These are phyloP conservation scores for Tragelaphus buxtoni DNA, from an alignment of 2,113 vertebrate genomes.

Conservation along the genomic window DNA sequence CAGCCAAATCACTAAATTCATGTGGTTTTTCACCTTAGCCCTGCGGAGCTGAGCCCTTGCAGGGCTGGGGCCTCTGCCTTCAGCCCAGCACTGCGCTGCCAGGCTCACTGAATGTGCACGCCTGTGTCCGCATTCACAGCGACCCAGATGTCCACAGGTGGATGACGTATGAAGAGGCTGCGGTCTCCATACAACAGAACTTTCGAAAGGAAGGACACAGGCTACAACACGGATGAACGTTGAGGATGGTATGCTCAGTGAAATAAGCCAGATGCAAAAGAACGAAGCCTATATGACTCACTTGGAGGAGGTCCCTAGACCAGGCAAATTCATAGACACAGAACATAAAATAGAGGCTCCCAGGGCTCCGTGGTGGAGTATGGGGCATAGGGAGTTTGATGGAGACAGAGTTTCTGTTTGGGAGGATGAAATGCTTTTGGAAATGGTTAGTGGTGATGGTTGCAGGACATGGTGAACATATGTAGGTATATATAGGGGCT, in stretches of 20 bases:
- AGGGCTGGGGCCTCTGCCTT: neutral
- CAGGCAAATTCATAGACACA: neutral
- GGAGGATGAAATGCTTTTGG: neutral
- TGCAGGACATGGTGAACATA: rapidly evolving
- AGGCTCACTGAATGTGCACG: rapidly evolving
- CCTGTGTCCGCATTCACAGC: rapidly evolving
- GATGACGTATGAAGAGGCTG: rapidly evolving
- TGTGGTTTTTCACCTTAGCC: neutral
- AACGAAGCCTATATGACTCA: rapidly evolving
- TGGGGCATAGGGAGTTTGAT: neutral
- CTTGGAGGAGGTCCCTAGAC: rapidly evolving
- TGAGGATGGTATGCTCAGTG: rapidly evolving
- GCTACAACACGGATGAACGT: rapidly evolving
- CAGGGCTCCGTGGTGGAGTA: neutral
- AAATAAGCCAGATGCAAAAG: neutral
- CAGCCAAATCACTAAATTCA: neutral
- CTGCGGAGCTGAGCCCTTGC: neutral
- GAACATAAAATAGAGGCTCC: neutral
- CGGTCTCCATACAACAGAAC: rapidly evolving
- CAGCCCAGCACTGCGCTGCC: rapidly evolving
- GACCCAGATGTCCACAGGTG: rapidly evolving
- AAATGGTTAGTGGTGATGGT: rapidly evolving
- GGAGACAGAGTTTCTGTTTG: neutral
- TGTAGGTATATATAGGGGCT: neutral
- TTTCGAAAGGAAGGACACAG: neutral